Base-by-base conservation (phyloP, 2,888 invertebrate genomes). In the Linhomoeus sp. region DNA sequence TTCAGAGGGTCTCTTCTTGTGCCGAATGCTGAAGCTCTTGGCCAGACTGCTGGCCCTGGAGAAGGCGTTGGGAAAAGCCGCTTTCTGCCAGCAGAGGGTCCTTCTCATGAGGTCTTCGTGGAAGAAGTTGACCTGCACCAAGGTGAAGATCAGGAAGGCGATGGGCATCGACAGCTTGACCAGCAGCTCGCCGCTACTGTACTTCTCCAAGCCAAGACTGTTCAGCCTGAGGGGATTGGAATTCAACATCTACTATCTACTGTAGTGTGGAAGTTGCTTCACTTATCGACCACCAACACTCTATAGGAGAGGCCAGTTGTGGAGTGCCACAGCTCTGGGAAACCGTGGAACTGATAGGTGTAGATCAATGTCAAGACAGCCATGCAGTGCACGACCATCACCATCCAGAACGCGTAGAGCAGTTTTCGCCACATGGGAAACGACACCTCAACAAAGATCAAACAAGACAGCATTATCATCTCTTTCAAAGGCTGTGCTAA, bases 361-460 rank as follows among this genome's bases (percentile, higher is more conserved):
- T 94, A 94, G 48, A 90, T 80, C 52, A 87, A 74, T 52, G 87
- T 81, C 41, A 94, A 73, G 65, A 92, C 86, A 46, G 81, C 72
- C 80, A 94, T 88, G 14, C 90, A 90, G 68, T 88, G 94, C 51
- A 84, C 77, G 63, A 94, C 92, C 29, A 94, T 81, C 39, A 81
- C 79, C 64, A 92, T 74, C 88, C 88, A 92, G 70, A 92, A 97
- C 26, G 78, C 76, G 61, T 85, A 84, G 81, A 94, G 83, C 59
- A 86, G 76, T 62, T 77, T 77, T 43, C 90, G 76, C 92, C 94
- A 94, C 51, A 78, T 74, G 53, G 75, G 74, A 75, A 85, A 88
- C 47, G 85, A 87, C 55, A 87, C 75, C 84, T 86, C n/a, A n/a
- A n/a, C n/a, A n/a, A n/a, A n/a, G n/a, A n/a, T n/a, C n/a, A n/a